Evolutionary conservation across 2,113 vertebrate species (phyloP).

Genomic region (Coregonus clupeaformis): DNA sequence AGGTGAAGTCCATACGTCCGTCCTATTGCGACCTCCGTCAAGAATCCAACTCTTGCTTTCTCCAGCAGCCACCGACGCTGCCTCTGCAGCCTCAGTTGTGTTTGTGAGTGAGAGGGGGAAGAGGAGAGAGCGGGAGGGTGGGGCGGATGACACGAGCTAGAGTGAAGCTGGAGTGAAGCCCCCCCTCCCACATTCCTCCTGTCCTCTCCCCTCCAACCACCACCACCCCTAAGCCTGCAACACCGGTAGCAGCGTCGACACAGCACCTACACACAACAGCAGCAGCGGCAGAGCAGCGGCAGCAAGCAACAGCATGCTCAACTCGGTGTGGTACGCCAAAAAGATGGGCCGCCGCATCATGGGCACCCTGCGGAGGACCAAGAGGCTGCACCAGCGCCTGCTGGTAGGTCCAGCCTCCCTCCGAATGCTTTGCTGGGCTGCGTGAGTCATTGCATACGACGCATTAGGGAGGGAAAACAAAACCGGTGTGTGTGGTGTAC

Average conservation of each 20-base stretch:
- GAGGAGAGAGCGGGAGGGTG: background rate
- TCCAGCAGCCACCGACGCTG: background rate
- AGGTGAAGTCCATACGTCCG: too few relatives aligned
- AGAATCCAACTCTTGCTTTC: too few relatives aligned
- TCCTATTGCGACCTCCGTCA: too few relatives aligned
- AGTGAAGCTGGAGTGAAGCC: constrained; percentile 5
- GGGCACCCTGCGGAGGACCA: constrained; percentile 77
- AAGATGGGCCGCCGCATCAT: constrained; percentile 82
- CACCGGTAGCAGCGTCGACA: background rate
- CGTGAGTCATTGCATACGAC: constrained; percentile 14
- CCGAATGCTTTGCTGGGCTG: background rate
- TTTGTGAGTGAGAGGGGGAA: background rate
- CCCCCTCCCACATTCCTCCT: background rate
- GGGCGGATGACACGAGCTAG: background rate
- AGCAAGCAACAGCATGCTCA: constrained; percentile 73
- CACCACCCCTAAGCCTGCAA: background rate
- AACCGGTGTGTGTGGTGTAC: background rate
- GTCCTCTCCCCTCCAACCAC: background rate
- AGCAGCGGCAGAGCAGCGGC: background rate
- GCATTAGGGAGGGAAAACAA: background rate
- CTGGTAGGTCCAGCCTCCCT: constrained; percentile 73
- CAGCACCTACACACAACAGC: constrained; percentile 16
- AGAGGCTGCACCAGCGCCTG: constrained; percentile 75
- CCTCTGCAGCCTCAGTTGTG: constrained; percentile 18
- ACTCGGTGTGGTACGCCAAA: constrained; percentile 79